Base-by-base conservation (phyloP, 2,888 invertebrate species). In the Drosophila nr. medialis region DNA sequence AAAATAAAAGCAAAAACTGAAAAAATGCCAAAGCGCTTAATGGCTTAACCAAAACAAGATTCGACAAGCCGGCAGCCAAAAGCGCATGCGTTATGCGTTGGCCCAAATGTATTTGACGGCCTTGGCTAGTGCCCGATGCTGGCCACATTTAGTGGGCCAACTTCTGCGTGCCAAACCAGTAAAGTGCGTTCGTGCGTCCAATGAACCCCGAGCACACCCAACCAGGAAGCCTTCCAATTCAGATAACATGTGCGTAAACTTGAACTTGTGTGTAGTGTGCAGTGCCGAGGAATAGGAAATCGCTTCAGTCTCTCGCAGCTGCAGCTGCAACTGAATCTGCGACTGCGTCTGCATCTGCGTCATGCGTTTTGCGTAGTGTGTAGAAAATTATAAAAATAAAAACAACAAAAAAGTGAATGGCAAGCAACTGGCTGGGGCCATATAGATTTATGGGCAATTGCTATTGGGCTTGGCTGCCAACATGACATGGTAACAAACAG, bases 391-490 rank as follows among this genome's bases (percentile, higher is more conserved):
- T 29, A 51, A 56, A 32, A 34, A 60, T 42, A 49, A 32, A 50
- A 72, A 62, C 50, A 78, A 62, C 32, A 38, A 64, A 83, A 88
- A 84, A 84, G 90, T 85, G 90, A 90, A 84, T 87, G 83, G 89
- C 89, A 62, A 54, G 62, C 38, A 64, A 77, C 65, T 72, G 72
- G 68, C 68, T 51, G 54, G 66, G 45, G 15, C 3, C 15, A 38
- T 40, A 71, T 64, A 90, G 90, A 86, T 90, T 86, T 86, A 86
- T 90, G 90, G 88, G 49, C 88, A 84, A 84, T 90, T 81, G 86
- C 85, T 73, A 79, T 90, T 81, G 86, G 90, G 86, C 87, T 89
- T 90, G 86, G 90, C 90, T 89, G 87, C 77, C 81, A 81, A 89
- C 89, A 86, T 81, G 87, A 90, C 85, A 88, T 50, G 77, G 77